A percentile compares a stretch with the other conserved stretches of the same genome.
Evolutionary conservation across 2,888 invertebrate genomes (phyloP).

Genomic region (Corythucha ciliata): DNA sequence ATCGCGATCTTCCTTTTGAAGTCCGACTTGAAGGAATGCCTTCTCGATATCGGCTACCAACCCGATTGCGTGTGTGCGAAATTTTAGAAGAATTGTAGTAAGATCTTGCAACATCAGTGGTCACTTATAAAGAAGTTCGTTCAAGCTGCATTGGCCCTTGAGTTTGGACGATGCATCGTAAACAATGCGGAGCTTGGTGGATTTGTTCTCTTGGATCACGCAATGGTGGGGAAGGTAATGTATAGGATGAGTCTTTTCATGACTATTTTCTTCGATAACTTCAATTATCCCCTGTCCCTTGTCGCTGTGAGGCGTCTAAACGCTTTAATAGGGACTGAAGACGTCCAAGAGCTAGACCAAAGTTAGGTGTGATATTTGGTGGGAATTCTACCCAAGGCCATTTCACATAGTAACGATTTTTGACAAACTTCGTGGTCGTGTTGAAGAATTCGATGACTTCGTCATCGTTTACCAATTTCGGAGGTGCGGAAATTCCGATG

Average conservation of each 20-base stretch:
- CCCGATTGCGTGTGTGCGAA: neutral
- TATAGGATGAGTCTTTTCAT: neutral
- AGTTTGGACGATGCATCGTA: slow-evolving; percentile 8
- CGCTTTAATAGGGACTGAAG: slow-evolving; percentile 2
- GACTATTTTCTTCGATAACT: neutral
- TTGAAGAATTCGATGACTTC: slow-evolving; percentile 11
- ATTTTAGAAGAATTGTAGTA: neutral
- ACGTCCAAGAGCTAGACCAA: slow-evolving; percentile 5
- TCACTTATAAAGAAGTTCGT: slow-evolving; percentile 5
- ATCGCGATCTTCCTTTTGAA: slow-evolving; percentile 4
- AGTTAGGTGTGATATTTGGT: neutral
- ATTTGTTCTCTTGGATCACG: neutral
- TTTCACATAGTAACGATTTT: slow-evolving; percentile 4
- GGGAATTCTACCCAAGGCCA: slow-evolving; percentile 14
- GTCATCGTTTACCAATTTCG: neutral
- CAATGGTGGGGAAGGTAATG: slow-evolving; percentile 16
- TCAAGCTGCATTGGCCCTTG: slow-evolving; percentile 3
- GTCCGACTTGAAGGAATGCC: slow-evolving; percentile 14
- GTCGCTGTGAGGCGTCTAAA: neutral
- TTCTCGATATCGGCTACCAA: slow-evolving; percentile 12
- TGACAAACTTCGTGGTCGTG: neutral
- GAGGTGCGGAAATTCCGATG: slow-evolving; percentile 5
- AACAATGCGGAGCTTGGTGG: slow-evolving; percentile 11
- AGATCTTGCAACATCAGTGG: slow-evolving; percentile 4
- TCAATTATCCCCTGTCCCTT: neutral